Base-by-base conservation (phyloP, 2,113 vertebrate genomes). In the Cyprinus carpio region DNA sequence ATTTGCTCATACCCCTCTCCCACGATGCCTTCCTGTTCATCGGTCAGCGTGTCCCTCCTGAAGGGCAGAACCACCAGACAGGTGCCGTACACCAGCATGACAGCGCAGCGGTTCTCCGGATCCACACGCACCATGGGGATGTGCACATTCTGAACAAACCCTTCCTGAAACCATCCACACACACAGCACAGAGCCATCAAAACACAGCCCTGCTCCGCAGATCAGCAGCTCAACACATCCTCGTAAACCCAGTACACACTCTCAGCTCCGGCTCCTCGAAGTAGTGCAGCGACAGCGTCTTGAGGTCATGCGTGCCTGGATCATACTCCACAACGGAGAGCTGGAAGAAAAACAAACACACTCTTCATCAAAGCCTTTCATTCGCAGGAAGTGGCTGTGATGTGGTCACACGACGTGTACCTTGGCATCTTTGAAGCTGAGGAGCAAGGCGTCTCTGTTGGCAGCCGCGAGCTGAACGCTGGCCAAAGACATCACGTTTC, bases 381-480 rank as follows among this genome's bases (percentile, higher is more conserved):
- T 34, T 20, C 0, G 15, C 64, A 31, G 27, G 49, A 76, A 54
- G 25, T 49, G 18, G 74, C 40, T 75, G 16, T 51, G 7, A 46
- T 18, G 13, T 4, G 5, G 69, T 43, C 37, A 43, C n/a, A 29
- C 27, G n/a, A n/a, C n/a, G n/a, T n/a, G 4, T 87, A 96, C 97
- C 96, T 98, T 98, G 77, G 97, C 97, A 1, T 98, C 97, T 92
- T 96, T 96, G 90, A 98, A 98, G 89, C 97, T 98, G 84, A 98
- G 95, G 0, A 98, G 94, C 10, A 98, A 90, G 0, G 97, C 96
- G 4, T 98, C 97, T 81, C 95, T 93, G 92, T 90, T 97, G 88
- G 96, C 92, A 0, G 95, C 96, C 0, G 94, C 96, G 3, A 98
- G 96, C 91, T 97, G 96, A 31, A 98, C 97, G 0, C 96, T 97